Conservation (phyloP, 2,888 invertebrate genomes). For the Cheilosia variabilis region DNA sequence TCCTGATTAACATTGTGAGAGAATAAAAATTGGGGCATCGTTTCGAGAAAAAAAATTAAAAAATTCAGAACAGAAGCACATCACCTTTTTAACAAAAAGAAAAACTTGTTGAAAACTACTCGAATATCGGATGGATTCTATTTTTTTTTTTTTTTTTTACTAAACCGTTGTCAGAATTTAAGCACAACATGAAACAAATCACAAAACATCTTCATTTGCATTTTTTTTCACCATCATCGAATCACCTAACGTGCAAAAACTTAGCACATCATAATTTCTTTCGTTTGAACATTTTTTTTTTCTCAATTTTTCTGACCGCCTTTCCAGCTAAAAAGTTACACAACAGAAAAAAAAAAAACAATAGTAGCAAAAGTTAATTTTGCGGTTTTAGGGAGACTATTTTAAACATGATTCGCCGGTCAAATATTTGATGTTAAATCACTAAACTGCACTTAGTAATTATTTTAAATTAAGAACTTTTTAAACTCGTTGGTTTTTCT, state of each 20-base stretch:
- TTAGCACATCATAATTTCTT: conserved; percentile 51
- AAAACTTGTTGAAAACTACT: conserved; percentile 33
- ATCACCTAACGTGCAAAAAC: conserved; percentile 53
- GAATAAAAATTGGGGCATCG: conserved; percentile 28
- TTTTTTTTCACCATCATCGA: conserved; percentile 51
- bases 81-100: conserved; percentile 47
- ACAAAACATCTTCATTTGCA: conserved; percentile 57
- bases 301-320: conserved; percentile 28
- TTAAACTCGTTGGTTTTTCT: conserved; percentile 35
- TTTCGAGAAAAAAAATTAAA: conserved; percentile 29
- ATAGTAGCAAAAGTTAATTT: conserved; percentile 20
- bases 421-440: conserved; percentile 54
- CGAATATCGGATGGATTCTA: conserved; percentile 5
- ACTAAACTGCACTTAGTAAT: conserved; percentile 69
- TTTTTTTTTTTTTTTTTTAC: conserved; percentile 29
- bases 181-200: conserved; percentile 67
- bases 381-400: conserved; percentile 33
- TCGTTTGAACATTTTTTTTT: conserved; percentile 17
- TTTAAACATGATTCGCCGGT: conserved; percentile 55
- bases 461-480: conserved; percentile 53
- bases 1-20: conserved; percentile 47
- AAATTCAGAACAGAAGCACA: conserved; percentile 64
- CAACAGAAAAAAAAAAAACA: conserved; percentile 33
- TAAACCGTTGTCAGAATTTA: conserved; percentile 55
- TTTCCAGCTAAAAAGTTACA: conserved; percentile 45